A percentile compares a stretch with the other conserved stretches of the same genome.
phyloP scores from a whole-genome alignment of 2,888 invertebrate genomes.

The Stramonita haemastoma region DNA sequence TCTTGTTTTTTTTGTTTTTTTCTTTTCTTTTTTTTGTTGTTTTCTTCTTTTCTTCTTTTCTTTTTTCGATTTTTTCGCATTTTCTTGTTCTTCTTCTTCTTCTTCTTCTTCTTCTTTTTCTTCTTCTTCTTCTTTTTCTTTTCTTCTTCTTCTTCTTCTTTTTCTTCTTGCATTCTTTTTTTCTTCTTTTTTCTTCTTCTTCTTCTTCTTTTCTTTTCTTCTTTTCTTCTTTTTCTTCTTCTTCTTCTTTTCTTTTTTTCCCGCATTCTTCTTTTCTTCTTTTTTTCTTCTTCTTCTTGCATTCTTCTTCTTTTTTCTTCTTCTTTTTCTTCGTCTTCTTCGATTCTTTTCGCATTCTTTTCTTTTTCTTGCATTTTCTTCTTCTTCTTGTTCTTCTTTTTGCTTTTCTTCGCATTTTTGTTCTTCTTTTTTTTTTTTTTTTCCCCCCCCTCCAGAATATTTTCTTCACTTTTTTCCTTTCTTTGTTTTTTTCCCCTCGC shows the following conservation, averaged over 20 bases:
- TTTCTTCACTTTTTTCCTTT: too few relatives aligned
- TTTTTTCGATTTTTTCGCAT: not conserved
- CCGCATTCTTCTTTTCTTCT: not conserved
- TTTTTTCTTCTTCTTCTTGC: not conserved
- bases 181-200: not conserved
- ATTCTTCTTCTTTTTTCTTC: not conserved
- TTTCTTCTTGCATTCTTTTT: too few relatives aligned
- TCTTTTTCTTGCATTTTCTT: not conserved
- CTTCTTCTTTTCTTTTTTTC: not conserved
- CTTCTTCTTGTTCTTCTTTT: not conserved
- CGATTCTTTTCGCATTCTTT: too few relatives aligned
- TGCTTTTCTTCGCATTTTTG: not conserved
- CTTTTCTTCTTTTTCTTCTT: not conserved
- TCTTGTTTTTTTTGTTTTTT: too few relatives aligned
- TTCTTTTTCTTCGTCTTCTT: not conserved
- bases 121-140: not conserved
- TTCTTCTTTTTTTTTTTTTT: not conserved
- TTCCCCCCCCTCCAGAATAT: too few relatives aligned
- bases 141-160: too few relatives aligned
- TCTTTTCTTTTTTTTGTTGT: too few relatives aligned
- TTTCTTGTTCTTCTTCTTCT: not conserved
- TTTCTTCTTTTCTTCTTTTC: not conserved
- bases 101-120: constrained; percentile 22
- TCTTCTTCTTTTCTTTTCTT: not conserved
- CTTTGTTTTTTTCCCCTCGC: not conserved